Evolutionary conservation across 2,797 vertebrate genomes (phyloP), one percentile per base, ranked within the genome.

Genomic region (Toxotes lorentzi): DNA sequence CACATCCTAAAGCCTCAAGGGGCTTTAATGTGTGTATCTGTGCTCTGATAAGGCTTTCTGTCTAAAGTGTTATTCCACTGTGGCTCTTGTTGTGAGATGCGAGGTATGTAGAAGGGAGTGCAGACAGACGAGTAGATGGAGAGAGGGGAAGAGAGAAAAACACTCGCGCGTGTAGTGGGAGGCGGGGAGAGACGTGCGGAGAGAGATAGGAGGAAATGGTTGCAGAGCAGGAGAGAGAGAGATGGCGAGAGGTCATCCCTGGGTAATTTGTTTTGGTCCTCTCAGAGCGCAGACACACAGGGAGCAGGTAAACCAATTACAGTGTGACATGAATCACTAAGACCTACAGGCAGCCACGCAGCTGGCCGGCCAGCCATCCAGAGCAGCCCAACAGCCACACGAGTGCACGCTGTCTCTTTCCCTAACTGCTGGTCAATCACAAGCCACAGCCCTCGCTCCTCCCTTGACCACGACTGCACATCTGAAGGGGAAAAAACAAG

Each of bases 251-350:
- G 94, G 91, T 93, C 91, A 93, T 93, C 92, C 81, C 85, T 91
- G 94, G 95, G 95, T 95, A 96, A 96, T 91, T 95, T 95, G 93
- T 95, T 96, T 95, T 95, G 90, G 93, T 93, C 88, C 89, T 94
- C 92, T 93, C 88, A 86, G 90, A 91, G 93, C 81, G 80, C 88
- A 91, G 90, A 93, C 91, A 94, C 93, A 95, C 94, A 92, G 87
- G 82, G 9, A 91, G 91, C 83, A 95, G 92, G 91, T 92, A 94
- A 96, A 96, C 95, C 92, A 96, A 96, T 95, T 96, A 95, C 95
- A 94, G 91, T 94, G 83, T 96, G 96, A 96, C 95, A 96, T 95
- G 95, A 94, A 94, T 94, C 75, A 84, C 94, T 91, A 93, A 95
- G 94, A 92, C 80, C 84, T 94, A 84, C 93, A 91, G 88, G 86